Base-by-base conservation (phyloP, 2,888 invertebrate species). In the Drosophila hamatofila region DNA sequence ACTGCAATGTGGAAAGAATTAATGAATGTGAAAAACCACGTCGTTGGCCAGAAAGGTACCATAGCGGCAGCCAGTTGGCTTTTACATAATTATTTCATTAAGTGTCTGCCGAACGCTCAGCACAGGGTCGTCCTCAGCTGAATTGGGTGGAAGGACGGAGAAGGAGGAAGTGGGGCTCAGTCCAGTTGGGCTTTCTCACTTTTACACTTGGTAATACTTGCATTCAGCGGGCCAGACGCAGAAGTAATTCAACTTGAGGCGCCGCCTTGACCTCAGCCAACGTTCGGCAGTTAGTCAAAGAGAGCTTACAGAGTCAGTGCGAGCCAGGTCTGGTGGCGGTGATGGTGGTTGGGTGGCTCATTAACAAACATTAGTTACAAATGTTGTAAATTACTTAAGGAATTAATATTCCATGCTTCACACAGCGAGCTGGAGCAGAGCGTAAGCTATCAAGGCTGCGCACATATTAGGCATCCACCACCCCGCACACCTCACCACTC, bases 331-430 rank as follows among this genome's bases (percentile, higher is more conserved):
- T 39, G 51, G 21, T 58, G 33, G 25, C 18, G 18, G 21, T n/a
- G 25, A 1, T 39, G 57, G 16, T 30, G 23, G 54, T 11, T 18
- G 52, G 52, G 39, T 51, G 42, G 83, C 86, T 88, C 86, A 86
- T 86, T 86, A 90, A 86, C 89, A 90, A 90, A 86, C 87, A 90
- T 86, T 90, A 86, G 83, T 90, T 86, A 90, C 89, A 90, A 86
- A 90, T 86, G 85, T 75, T 88, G 86, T 83, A 89, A 90, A 90
- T 90, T 90, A 90, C 89, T 90, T 90, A 83, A 80, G 87, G 77
- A 83, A 86, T 86, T 86, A 90, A 86, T 86, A 86, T 86, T 90
- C 90, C 73, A 80, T 72, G 89, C 78, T 72, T 75, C 71, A 74
- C 90, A 85, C 76, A 82, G 59, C 65, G 44, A 55, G 44, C 56